Evolutionary conservation across 92 coral and sea anemone genomes (phyloP).

Genomic region (Nematostella vectensis): DNA sequence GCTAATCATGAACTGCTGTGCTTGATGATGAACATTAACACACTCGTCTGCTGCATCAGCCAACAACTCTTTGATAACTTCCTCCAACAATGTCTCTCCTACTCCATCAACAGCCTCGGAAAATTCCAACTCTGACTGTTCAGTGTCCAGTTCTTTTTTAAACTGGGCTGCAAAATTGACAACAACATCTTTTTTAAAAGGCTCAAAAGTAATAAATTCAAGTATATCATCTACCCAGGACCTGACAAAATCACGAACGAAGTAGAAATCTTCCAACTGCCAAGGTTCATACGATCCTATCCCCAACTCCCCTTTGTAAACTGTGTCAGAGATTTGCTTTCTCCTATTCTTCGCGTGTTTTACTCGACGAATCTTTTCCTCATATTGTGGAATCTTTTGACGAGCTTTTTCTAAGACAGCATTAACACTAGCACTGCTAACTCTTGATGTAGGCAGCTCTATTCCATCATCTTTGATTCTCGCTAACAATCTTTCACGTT

Average conservation of each 20-base stretch:
- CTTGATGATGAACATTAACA: constrained; percentile 36
- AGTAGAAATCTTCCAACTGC: constrained; percentile 72
- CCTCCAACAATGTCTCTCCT: constrained; percentile 30
- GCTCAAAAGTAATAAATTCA: constrained; percentile 42
- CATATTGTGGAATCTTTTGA: constrained; percentile 37
- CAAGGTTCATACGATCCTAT: constrained; percentile 73
- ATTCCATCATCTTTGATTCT: constrained; percentile 16
- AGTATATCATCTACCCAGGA: constrained; percentile 67
- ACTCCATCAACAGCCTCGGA: constrained; percentile 21
- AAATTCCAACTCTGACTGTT: constrained; percentile 20
- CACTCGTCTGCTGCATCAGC: constrained; percentile 32
- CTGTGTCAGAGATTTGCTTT: constrained; percentile 21
- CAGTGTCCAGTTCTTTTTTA: constrained; percentile 44
- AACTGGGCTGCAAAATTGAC: constrained; percentile 23
- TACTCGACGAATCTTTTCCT: constrained; percentile 27
- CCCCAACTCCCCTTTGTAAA: constrained; percentile 71
- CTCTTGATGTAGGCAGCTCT: constrained; percentile 22
- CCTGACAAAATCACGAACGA: constrained; percentile 63
- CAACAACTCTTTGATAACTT: constrained; percentile 28
- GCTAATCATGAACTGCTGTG: constrained; percentile 19
- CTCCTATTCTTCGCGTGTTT: constrained; percentile 25
- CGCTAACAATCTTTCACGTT: constrained; percentile 49
- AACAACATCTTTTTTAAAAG: constrained; percentile 12
- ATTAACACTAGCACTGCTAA: constrained; percentile 19
- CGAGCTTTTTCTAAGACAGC: constrained; percentile 35